Percentiles rank a stretch among this genome's conserved stretches.
Conservation (phyloP, 1,140 invertebrate species). For the Limonius californicus region DNA sequence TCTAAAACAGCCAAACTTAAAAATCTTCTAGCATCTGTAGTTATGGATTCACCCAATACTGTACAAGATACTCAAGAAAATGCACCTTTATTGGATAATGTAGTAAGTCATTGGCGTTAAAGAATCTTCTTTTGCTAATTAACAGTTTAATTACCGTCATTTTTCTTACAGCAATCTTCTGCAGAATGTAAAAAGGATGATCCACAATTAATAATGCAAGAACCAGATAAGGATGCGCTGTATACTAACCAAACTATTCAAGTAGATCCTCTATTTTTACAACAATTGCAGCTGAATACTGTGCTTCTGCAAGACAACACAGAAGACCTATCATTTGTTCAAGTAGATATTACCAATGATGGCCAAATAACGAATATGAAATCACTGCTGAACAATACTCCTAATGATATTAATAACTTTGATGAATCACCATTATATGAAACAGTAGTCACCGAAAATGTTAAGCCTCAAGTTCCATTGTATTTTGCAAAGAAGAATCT, state of each 20-base stretch:
- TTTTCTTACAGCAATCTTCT: too few species aligned
- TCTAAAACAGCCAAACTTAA: background rate
- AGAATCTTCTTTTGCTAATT: too few species aligned
- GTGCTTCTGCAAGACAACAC: conserved; percentile 7
- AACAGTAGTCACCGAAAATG: background rate
- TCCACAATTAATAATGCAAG: background rate
- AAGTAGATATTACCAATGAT: conserved; percentile 4
- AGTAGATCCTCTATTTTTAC: conserved; percentile 14
- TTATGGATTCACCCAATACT: too few species aligned
- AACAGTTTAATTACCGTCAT: too few species aligned
- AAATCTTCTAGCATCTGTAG: background rate
- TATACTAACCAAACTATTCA: background rate
- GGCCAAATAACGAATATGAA: background rate
- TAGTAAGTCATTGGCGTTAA: too few species aligned
- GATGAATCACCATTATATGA: background rate
- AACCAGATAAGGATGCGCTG: background rate
- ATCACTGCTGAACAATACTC: background rate
- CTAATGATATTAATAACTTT: too few species aligned
- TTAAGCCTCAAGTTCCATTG: too few species aligned
- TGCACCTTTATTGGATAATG: too few species aligned
- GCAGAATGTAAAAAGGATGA: too few species aligned
- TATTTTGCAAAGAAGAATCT: background rate
- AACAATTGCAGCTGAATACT: conserved; percentile 13
- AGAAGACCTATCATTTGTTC: background rate
- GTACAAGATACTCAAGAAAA: too few species aligned